These are phyloP conservation scores for Pseudopodoces humilis DNA, from an alignment of 2,113 vertebrate genomes.

Conservation along the genomic window DNA sequence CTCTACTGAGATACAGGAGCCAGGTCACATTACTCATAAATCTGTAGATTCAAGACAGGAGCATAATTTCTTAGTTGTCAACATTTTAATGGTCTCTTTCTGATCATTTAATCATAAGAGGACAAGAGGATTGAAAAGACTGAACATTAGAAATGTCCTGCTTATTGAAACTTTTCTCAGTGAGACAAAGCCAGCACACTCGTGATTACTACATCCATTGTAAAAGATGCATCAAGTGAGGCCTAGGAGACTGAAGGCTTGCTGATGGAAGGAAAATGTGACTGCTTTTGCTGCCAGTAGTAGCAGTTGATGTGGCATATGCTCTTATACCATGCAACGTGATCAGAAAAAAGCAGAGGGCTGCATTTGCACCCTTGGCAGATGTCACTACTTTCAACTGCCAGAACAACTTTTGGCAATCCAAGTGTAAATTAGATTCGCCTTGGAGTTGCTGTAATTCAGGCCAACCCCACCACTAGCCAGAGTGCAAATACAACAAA, in stretches of 20 bases:
- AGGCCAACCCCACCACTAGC: neutral
- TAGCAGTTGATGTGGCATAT: neutral
- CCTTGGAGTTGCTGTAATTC: neutral
- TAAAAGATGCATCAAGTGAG: neutral
- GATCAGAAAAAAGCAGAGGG: neutral
- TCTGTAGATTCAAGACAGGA: neutral
- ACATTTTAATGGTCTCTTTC: neutral
- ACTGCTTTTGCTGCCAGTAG: neutral
- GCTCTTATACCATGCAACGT: neutral
- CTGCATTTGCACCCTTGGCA: conserved; percentile 35
- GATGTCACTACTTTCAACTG: neutral
- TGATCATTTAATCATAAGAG: neutral
- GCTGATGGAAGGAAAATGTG: neutral
- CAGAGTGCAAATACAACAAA: neutral
- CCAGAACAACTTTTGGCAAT: conserved; percentile 21
- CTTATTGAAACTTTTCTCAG: neutral
- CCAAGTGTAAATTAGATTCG: conserved; percentile 26
- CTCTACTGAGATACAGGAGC: neutral
- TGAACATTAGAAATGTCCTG: neutral
- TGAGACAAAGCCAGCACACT: neutral
- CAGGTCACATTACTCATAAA: neutral
- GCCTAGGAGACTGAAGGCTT: neutral
- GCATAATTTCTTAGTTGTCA: neutral
- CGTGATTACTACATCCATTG: neutral
- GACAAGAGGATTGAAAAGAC: neutral